These are phyloP conservation scores for Drosophila bocqueti DNA, from an alignment of 1,140 invertebrate species.

Conservation along the genomic window DNA sequence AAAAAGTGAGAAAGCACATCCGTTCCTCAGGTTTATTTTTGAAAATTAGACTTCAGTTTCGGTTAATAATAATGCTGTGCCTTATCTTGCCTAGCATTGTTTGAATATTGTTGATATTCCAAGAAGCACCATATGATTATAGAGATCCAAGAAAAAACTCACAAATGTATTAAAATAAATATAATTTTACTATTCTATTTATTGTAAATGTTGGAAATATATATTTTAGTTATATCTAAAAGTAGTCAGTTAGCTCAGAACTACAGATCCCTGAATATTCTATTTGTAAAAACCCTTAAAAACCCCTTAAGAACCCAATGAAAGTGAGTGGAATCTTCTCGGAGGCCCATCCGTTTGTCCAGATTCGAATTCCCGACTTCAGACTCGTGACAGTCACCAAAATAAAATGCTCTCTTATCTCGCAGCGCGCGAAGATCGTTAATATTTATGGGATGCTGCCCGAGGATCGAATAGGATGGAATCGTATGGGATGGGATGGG, in stretches of 20 bases:
- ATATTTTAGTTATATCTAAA: neutral
- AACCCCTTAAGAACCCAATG: slow-evolving; percentile 1
- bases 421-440: slow-evolving; percentile 42
- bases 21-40: neutral
- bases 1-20: neutral
- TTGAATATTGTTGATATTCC: neutral
- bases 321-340: slow-evolving; percentile 37
- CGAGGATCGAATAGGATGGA: slow-evolving; percentile 23
- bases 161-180: neutral
- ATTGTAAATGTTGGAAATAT: too few species aligned
- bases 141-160: too few species aligned
- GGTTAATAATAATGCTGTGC: neutral
- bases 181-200: too few species aligned
- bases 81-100: neutral
- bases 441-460: slow-evolving; percentile 53
- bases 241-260: neutral
- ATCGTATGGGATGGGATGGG: neutral
- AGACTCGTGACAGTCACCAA: neutral
- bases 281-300: neutral
- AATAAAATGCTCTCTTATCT: slow-evolving; percentile 34
- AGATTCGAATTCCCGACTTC: slow-evolving; percentile 34
- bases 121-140: neutral
- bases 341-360: slow-evolving; percentile 37
- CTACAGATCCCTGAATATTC: too few species aligned
- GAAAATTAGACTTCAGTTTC: neutral